Conservation (phyloP, 2,113 vertebrate genomes). For the Tringa solitaria region DNA sequence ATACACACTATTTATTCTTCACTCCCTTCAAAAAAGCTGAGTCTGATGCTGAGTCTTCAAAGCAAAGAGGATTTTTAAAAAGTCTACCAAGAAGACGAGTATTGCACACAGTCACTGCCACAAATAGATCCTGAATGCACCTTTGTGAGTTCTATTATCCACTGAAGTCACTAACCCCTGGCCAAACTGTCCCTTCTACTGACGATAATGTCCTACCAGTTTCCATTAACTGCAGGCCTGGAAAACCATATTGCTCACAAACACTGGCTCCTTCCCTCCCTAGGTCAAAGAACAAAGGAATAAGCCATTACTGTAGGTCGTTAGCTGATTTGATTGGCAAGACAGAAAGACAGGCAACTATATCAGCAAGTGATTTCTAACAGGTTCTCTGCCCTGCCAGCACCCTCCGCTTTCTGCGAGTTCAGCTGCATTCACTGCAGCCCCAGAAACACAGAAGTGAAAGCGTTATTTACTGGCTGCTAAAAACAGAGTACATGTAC, state of each 20-base stretch:
- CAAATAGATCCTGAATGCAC: not conserved
- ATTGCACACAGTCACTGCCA: not conserved
- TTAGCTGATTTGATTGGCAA: not conserved
- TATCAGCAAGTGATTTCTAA: not conserved
- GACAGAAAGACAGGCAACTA: not conserved
- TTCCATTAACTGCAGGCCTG: not conserved
- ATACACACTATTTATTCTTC: not conserved
- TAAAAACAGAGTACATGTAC: not conserved
- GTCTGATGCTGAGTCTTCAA: not conserved
- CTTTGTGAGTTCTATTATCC: not conserved
- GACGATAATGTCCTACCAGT: not conserved
- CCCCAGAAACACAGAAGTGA: not conserved
- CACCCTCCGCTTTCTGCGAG: not conserved
- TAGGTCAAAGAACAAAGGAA: not conserved
- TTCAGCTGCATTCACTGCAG: not conserved
- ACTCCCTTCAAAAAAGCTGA: not conserved
- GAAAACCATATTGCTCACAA: not conserved
- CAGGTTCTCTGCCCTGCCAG: not conserved
- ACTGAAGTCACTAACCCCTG: not conserved
- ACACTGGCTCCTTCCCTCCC: not conserved
- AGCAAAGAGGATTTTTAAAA: not conserved
- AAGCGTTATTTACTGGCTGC: not conserved
- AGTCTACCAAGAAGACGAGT: accelerated
- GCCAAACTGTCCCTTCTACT: not conserved
- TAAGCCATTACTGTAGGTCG: not conserved